Conservation (phyloP, 2,888 invertebrate genomes). For the Lycocerus yunnanus region DNA sequence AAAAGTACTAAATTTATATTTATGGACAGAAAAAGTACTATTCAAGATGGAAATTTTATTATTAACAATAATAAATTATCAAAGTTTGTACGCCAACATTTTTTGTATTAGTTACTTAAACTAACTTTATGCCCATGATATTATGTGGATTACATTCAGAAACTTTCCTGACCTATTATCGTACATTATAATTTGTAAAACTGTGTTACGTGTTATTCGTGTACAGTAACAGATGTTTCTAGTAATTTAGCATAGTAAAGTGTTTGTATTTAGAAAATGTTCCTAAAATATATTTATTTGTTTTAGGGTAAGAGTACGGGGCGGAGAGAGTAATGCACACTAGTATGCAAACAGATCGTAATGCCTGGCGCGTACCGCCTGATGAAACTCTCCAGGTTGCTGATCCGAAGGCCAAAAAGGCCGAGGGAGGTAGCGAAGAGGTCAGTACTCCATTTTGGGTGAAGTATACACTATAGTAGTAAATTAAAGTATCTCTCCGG, state of each 20-base stretch:
- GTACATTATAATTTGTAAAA: neutral
- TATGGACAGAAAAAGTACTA: neutral
- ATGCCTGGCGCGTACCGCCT: conserved; percentile 90
- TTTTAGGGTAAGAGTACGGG: conserved; percentile 51
- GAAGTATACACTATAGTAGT: conserved; percentile 25
- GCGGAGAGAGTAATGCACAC: conserved; percentile 80
- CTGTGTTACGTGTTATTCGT: neutral
- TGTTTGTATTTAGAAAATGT: neutral
- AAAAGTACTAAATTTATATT: neutral
- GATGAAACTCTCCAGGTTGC: conserved; percentile 91
- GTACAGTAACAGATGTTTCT: neutral
- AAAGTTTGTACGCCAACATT: neutral
- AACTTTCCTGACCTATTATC: neutral
- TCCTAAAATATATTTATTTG: neutral
- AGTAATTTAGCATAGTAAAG: neutral
- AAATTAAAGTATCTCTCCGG: neutral
- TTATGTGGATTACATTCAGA: neutral
- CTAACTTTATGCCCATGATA: neutral
- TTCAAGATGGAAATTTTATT: neutral
- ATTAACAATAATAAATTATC: neutral
- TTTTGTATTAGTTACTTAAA: neutral
- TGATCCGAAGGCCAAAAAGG: conserved; percentile 82
- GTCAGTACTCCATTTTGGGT: conserved; percentile 54
- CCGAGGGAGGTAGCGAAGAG: conserved; percentile 68
- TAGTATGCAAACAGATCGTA: conserved; percentile 85